Conservation (phyloP, 2,888 invertebrate genomes). For the Orchesellides sinensis region DNA sequence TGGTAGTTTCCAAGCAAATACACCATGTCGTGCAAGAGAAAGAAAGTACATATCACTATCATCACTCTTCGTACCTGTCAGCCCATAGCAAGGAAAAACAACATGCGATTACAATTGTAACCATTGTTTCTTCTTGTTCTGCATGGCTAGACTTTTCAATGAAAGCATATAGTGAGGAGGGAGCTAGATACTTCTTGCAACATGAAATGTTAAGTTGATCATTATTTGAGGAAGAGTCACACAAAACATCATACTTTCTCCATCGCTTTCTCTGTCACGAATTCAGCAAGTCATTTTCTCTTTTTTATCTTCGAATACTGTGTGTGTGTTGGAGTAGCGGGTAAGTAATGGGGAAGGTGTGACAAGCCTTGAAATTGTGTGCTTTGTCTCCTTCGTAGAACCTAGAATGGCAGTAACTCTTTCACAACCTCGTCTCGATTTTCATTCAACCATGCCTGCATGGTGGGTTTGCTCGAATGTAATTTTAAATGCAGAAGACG, state of each 20-base stretch:
- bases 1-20: not conserved
- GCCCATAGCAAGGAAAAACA: slow-evolving; percentile 22
- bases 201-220: not conserved
- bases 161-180: not conserved
- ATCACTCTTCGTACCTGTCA: slow-evolving; percentile 59
- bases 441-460: too few relatives aligned
- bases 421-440: too few relatives aligned
- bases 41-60: slow-evolving; percentile 1
- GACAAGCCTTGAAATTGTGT: slow-evolving; percentile 44
- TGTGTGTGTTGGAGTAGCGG: too few relatives aligned
- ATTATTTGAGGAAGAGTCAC: not conserved
- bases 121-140: not conserved
- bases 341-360: slow-evolving; percentile 46
- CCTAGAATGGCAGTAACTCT: not conserved
- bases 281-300: slow-evolving; percentile 33
- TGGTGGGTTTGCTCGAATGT: too few relatives aligned
- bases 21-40: not conserved
- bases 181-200: not conserved
- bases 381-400: slow-evolving; percentile 8
- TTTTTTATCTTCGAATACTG: slow-evolving; percentile 35
- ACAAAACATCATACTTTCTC: not conserved
- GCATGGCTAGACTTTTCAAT: not conserved
- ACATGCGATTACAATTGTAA: slow-evolving; percentile 8
- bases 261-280: slow-evolving; percentile 6
- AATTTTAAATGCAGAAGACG: too few relatives aligned